Evolutionary conservation across 1,140 invertebrate genomes (phyloP).

Genomic region (Psilanteris sp.): DNA sequence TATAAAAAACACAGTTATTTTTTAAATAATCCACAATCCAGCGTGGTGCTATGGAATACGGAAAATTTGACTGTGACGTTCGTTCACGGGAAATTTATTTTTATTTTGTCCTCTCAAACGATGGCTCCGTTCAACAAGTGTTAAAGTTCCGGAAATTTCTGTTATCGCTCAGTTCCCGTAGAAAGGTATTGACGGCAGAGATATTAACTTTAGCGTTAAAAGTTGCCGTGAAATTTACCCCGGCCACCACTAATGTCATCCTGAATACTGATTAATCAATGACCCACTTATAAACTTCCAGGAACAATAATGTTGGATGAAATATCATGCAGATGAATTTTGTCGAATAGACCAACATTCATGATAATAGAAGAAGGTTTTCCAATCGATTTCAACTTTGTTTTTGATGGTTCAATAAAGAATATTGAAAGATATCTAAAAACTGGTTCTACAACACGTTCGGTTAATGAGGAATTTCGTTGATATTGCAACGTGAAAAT

Average conservation of each 20-base stretch:
- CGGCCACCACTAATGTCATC: slow-evolving; percentile 35
- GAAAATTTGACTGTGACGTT: too few species aligned
- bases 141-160: slow-evolving; percentile 21
- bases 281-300: slow-evolving; percentile 49
- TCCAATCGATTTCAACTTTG: slow-evolving; percentile 15
- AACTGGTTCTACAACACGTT: too few species aligned
- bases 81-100: too few species aligned
- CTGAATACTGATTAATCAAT: slow-evolving; percentile 62
- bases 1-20: too few species aligned
- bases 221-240: slow-evolving; percentile 49
- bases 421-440: neutral
- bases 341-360: slow-evolving; percentile 10
- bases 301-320: slow-evolving; percentile 39
- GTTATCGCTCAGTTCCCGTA: slow-evolving; percentile 20
- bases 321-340: slow-evolving; percentile 46
- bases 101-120: neutral
- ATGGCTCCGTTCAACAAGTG: slow-evolving; percentile 29
- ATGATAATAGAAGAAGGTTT: slow-evolving; percentile 8
- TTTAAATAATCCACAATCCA: too few species aligned
- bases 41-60: too few species aligned
- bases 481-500: too few species aligned
- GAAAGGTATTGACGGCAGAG: slow-evolving; percentile 25
- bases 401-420: slow-evolving; percentile 18
- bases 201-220: slow-evolving; percentile 51
- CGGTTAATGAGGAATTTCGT: too few species aligned